Conservation (phyloP, 2,888 invertebrate species). For the Lingula anatina region DNA sequence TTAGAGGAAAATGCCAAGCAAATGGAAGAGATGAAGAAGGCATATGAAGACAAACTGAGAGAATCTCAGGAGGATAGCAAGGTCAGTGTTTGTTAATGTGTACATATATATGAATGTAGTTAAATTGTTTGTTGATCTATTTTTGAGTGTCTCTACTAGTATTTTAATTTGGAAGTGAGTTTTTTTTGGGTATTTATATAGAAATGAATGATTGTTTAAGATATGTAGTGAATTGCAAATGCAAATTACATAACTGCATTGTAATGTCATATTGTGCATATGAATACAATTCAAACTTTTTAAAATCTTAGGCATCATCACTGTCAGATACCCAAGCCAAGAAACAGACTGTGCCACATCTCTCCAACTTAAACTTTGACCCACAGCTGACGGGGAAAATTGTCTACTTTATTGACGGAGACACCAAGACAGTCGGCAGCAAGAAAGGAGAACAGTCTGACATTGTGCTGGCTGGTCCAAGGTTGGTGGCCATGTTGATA, state of each 20-base stretch:
- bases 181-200: too few relatives aligned
- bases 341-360: slow-evolving; percentile 53
- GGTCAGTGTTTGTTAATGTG: too few relatives aligned
- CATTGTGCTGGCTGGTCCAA: slow-evolving; percentile 55
- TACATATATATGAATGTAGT: too few relatives aligned
- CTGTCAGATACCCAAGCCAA: slow-evolving; percentile 39
- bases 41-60: slow-evolving; percentile 48
- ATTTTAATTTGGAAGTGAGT: too few relatives aligned
- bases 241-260: too few relatives aligned
- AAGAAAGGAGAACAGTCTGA: slow-evolving; percentile 47
- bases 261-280: too few relatives aligned
- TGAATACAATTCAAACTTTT: neutral
- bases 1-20: slow-evolving; percentile 55
- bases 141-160: too few relatives aligned
- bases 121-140: too few relatives aligned
- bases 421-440: slow-evolving; percentile 51
- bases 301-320: too few relatives aligned
- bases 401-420: slow-evolving; percentile 54
- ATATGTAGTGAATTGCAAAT: too few relatives aligned
- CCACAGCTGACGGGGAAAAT: slow-evolving; percentile 57
- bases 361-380: slow-evolving; percentile 59
- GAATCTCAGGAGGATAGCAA: slow-evolving; percentile 36
- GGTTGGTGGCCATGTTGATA: slow-evolving; percentile 40
- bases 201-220: too few relatives aligned
- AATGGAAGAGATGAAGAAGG: slow-evolving; percentile 56